phyloP scores from a whole-genome alignment of 2,113 vertebrate species.

The Dromiciops gliroides region DNA sequence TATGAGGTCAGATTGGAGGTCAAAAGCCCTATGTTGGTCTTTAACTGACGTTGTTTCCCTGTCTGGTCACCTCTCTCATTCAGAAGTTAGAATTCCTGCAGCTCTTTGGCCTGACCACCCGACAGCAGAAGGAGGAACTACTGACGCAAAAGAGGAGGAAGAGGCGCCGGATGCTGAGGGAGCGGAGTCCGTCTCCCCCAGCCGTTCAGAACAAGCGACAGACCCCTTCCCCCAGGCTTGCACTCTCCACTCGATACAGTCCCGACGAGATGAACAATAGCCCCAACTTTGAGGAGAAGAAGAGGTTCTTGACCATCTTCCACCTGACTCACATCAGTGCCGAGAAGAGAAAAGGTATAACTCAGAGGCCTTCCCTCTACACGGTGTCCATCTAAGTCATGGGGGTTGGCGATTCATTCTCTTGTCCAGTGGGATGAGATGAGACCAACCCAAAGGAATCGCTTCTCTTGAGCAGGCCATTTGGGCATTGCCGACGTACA shows the following conservation, averaged over 20 bases:
- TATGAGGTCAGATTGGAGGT: not conserved
- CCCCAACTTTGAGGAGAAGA: constrained; percentile 97
- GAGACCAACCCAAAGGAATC: not conserved
- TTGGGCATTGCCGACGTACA: not conserved
- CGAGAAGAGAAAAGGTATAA: constrained; percentile 93
- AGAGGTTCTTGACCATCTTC: constrained; percentile 96
- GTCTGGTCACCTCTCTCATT: constrained; percentile 67
- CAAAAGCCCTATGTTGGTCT: not conserved
- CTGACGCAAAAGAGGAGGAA: constrained; percentile 95
- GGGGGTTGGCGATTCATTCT: not conserved
- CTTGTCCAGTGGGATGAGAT: not conserved
- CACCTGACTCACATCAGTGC: constrained; percentile 94
- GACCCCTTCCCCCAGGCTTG: constrained; percentile 84
- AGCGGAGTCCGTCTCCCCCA: constrained; percentile 94
- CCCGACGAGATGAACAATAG: constrained; percentile 97
- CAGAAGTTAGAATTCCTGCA: constrained; percentile 97
- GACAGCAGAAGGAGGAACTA: constrained; percentile 91
- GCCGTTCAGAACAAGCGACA: constrained; percentile 89
- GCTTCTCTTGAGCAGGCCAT: not conserved
- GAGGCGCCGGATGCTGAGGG: constrained; percentile 94
- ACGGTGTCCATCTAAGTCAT: not conserved
- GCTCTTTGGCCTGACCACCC: constrained; percentile 93
- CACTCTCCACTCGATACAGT: constrained; percentile 94
- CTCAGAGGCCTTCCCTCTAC: not conserved
- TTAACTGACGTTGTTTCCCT: not conserved